These are phyloP conservation scores for Linurgus olivaceus DNA, from an alignment of 2,797 vertebrate species.

Conservation along the genomic window DNA sequence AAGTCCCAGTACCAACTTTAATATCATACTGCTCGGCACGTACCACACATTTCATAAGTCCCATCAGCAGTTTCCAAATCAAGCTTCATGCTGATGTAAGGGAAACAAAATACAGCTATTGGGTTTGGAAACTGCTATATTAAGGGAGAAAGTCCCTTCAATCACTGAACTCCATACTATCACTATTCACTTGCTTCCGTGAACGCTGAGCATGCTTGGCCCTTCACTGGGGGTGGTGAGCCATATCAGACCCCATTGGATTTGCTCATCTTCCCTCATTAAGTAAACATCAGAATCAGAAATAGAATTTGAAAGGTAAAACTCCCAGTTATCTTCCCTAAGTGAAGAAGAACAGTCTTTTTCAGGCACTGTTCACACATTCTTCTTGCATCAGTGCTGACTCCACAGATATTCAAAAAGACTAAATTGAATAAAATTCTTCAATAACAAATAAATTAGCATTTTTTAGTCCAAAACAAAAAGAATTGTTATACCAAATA, in stretches of 20 bases:
- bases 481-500: neutral
- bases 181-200: neutral
- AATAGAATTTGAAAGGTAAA: neutral
- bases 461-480: neutral
- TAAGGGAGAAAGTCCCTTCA: slow-evolving; percentile 15
- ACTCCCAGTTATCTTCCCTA: neutral
- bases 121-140: slow-evolving; percentile 15
- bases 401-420: neutral
- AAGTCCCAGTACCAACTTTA: neutral
- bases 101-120: slow-evolving; percentile 49
- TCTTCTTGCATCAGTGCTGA: neutral
- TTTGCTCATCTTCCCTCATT: neutral
- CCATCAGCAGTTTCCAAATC: slow-evolving; percentile 41
- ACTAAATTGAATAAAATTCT: neutral
- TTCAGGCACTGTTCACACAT: neutral
- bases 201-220: neutral
- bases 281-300: neutral
- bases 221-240: neutral
- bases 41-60: neutral
- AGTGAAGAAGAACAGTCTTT: neutral
- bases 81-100: slow-evolving; percentile 38
- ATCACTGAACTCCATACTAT: neutral
- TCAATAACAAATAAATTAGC: neutral
- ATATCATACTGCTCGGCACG: neutral
- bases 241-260: neutral